Evolutionary conservation across 35 echinoderm and acorn worm species (phyloP).

Genomic region (Apostichopus parvimensis): DNA sequence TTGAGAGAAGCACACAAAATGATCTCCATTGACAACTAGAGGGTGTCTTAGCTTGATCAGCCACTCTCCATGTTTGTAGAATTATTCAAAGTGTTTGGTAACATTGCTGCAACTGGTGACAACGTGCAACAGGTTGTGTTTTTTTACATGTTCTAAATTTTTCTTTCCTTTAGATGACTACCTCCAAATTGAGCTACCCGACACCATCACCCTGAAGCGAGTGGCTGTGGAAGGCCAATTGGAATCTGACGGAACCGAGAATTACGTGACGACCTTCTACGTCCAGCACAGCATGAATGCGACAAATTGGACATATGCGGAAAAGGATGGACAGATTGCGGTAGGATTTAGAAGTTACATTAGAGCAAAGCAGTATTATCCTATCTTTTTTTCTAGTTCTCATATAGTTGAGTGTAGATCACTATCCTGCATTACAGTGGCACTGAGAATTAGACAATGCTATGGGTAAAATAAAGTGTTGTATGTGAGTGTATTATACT

Average conservation of each 20-base stretch:
- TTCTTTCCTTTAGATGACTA: slow-evolving; percentile 54
- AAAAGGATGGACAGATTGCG: slow-evolving; percentile 41
- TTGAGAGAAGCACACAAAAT: too few relatives aligned
- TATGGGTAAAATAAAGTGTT: too few relatives aligned
- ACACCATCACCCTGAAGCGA: slow-evolving; percentile 60
- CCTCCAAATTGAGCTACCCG: slow-evolving; percentile 70
- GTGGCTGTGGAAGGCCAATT: slow-evolving; percentile 59
- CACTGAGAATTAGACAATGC: too few relatives aligned
- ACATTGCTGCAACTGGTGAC: neutral
- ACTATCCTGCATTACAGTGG: too few relatives aligned
- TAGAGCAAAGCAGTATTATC: too few relatives aligned
- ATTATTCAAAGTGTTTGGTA: too few relatives aligned
- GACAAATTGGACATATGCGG: slow-evolving; percentile 46
- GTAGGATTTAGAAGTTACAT: slow-evolving; percentile 15
- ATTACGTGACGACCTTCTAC: slow-evolving; percentile 61
- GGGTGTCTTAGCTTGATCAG: too few relatives aligned
- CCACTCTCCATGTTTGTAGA: too few relatives aligned
- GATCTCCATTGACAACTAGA: too few relatives aligned
- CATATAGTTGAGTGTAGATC: too few relatives aligned
- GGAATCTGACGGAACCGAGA: slow-evolving; percentile 9
- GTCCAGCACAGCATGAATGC: slow-evolving; percentile 49
- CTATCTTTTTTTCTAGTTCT: too few relatives aligned
- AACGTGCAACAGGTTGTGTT: neutral
- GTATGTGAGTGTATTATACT: too few relatives aligned
- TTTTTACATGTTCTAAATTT: neutral